phyloP scores from a whole-genome alignment of 2,113 vertebrate genomes.

The Dendrocopos noguchii region DNA sequence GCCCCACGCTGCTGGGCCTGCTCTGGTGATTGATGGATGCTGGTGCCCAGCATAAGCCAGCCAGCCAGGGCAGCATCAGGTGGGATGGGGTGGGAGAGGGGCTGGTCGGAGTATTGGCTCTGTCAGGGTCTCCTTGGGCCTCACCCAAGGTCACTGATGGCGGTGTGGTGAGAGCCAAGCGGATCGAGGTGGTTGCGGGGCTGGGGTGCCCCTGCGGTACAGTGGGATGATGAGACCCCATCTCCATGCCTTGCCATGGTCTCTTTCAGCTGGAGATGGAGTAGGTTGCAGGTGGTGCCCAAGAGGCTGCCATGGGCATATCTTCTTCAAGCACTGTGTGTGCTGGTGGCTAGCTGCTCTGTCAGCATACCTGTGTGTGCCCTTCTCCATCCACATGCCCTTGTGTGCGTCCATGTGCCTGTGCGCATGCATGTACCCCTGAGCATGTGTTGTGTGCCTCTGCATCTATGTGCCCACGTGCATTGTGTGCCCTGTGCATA shows the following conservation, averaged over 20 bases:
- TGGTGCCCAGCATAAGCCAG: accelerated
- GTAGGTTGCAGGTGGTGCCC: background rate
- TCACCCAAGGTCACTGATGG: slow-evolving; percentile 16
- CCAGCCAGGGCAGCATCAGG: background rate
- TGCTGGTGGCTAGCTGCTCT: accelerated
- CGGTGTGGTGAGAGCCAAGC: accelerated
- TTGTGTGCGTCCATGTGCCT: background rate
- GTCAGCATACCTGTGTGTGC: accelerated
- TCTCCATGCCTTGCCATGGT: accelerated
- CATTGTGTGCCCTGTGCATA: background rate
- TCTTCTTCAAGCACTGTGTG: accelerated
- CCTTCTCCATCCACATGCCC: background rate
- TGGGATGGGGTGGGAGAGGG: background rate
- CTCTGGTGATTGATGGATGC: background rate
- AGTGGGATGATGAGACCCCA: accelerated
- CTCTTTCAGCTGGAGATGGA: background rate
- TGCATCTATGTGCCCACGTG: background rate
- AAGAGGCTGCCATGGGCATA: background rate
- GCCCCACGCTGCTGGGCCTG: background rate
- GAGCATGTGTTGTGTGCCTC: background rate
- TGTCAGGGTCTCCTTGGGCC: slow-evolving; percentile 41
- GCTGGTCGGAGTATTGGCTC: background rate
- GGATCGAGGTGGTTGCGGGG: background rate
- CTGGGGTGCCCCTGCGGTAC: accelerated
- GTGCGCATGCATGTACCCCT: background rate